Percentiles rank a stretch among this genome's conserved stretches.
Conservation (phyloP, 2,888 invertebrate genomes). For the Calameuta idolon region DNA sequence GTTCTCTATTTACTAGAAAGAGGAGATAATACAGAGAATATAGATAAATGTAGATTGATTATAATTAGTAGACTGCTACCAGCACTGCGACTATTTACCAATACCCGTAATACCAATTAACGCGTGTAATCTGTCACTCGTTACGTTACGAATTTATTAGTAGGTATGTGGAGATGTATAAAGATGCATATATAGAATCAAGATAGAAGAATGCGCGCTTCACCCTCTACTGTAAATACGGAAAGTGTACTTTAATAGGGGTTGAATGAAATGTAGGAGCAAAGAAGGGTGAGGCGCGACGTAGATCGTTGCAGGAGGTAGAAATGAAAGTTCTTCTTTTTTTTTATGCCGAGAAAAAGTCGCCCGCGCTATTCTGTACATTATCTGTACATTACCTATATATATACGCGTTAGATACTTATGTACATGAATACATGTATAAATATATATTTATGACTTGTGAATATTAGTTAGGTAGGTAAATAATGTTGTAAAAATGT, state of each 20-base stretch:
- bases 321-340: background rate
- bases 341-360: constrained; percentile 6
- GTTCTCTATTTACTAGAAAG: background rate
- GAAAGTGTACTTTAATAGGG: constrained; percentile 11
- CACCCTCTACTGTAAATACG: constrained; percentile 20
- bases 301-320: background rate
- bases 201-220: background rate
- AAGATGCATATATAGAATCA: background rate
- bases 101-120: background rate
- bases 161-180: background rate
- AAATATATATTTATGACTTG: constrained; percentile 49
- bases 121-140: background rate
- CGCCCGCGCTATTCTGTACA: constrained; percentile 16
- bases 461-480: constrained; percentile 47
- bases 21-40: background rate
- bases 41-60: background rate
- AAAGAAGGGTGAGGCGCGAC: background rate
- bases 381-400: constrained; percentile 3
- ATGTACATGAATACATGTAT: constrained; percentile 37
- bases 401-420: constrained; percentile 24
- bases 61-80: background rate
- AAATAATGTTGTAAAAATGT: constrained; percentile 43
- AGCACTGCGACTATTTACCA: background rate
- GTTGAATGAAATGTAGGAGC: background rate
- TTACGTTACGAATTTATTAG: background rate